phyloP scores from a whole-genome alignment of 2,888 invertebrate genomes.

The Bombyx huttoni region DNA sequence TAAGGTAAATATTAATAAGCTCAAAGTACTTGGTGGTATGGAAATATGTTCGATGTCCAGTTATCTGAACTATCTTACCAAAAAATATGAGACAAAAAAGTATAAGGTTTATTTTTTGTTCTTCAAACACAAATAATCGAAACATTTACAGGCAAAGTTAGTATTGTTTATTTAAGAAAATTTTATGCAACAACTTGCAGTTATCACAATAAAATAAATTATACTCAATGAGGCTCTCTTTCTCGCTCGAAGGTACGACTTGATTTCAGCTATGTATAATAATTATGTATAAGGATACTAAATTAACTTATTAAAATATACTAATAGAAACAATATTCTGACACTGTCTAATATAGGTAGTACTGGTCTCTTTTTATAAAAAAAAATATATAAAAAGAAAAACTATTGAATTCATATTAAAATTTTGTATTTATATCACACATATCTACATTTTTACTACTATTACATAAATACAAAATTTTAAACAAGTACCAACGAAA shows the following conservation, averaged over 20 bases:
- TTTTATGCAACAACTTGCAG: slow-evolving; percentile 64
- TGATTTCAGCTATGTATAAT: slow-evolving; percentile 48
- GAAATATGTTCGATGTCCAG: too few species aligned
- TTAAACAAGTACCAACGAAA: slow-evolving; percentile 66
- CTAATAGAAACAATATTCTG: slow-evolving; percentile 62
- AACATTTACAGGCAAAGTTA: slow-evolving; percentile 63
- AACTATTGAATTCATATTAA: slow-evolving; percentile 63
- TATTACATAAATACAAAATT: slow-evolving; percentile 74
- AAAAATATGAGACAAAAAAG: not conserved
- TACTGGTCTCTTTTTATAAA: slow-evolving; percentile 61
- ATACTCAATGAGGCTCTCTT: slow-evolving; percentile 51
- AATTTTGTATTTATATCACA: slow-evolving; percentile 74
- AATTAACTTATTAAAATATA: slow-evolving; percentile 62
- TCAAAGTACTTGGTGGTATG: too few species aligned
- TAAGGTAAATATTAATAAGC: too few species aligned
- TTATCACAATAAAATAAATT: slow-evolving; percentile 68
- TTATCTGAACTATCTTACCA: too few species aligned
- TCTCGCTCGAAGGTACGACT: slow-evolving; percentile 45
- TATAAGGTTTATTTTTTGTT: not conserved
- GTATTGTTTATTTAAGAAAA: slow-evolving; percentile 67
- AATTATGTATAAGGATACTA: slow-evolving; percentile 47
- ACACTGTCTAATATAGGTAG: slow-evolving; percentile 54
- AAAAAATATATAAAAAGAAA: slow-evolving; percentile 64
- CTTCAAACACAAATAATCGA: slow-evolving; percentile 28
- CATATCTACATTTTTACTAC: slow-evolving; percentile 71